Percentiles rank a stretch among this genome's conserved stretches.
Conservation (phyloP, 2,113 vertebrate species). For the Aspiorhynchus laticeps region DNA sequence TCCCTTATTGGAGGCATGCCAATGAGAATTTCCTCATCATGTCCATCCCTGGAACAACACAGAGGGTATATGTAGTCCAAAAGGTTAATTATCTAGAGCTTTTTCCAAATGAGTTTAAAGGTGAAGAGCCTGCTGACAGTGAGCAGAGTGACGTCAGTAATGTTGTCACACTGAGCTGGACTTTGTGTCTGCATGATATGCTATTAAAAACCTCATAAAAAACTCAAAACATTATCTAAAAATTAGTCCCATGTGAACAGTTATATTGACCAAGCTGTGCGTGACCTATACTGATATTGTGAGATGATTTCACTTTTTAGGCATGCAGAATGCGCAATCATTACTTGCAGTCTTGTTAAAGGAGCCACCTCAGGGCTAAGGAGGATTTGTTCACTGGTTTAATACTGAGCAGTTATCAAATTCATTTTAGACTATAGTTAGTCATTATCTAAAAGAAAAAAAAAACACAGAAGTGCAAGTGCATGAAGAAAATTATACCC, state of each 20-base stretch:
- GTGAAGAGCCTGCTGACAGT: slow-evolving; percentile 14
- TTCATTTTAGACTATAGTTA: neutral
- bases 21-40: slow-evolving; percentile 22
- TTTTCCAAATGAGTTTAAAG: slow-evolving; percentile 32
- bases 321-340: neutral
- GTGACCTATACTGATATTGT: neutral
- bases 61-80: slow-evolving; percentile 55
- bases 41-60: slow-evolving; percentile 58
- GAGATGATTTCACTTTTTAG: slow-evolving; percentile 10
- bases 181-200: neutral
- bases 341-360: neutral
- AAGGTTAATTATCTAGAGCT: slow-evolving; percentile 51
- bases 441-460: neutral
- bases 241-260: slow-evolving; percentile 5
- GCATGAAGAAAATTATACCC: neutral
- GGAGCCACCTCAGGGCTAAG: neutral
- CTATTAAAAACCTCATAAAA: neutral
- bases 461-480: neutral
- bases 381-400: neutral
- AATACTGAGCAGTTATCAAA: neutral
- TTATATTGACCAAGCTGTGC: neutral
- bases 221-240: neutral
- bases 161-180: slow-evolving; percentile 20
- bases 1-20: neutral
- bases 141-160: slow-evolving; percentile 26